phyloP scores from a whole-genome alignment of 2,888 invertebrate species.

The Ormyrus pomaceus region DNA sequence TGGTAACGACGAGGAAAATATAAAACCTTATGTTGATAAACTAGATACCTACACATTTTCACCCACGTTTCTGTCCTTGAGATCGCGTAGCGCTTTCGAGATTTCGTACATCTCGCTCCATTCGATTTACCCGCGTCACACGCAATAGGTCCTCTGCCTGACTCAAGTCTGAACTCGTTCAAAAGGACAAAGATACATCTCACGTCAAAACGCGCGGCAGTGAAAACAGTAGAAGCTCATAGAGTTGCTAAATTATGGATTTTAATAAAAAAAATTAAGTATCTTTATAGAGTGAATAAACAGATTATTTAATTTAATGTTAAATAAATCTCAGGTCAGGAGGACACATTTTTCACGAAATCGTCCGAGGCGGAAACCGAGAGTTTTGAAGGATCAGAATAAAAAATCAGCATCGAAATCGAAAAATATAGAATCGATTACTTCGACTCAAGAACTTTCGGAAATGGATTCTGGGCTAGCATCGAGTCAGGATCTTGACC shows the following conservation, averaged over 20 bases:
- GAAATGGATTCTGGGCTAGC: conserved; percentile 69
- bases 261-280: conserved; percentile 2
- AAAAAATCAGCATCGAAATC: conserved; percentile 11
- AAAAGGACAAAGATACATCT: conserved; percentile 28
- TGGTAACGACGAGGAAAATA: too few species aligned
- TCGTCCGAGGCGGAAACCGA: conserved; percentile 41
- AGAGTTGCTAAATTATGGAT: neutral
- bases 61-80: conserved; percentile 1
- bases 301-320: conserved; percentile 5
- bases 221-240: neutral
- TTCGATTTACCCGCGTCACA: conserved; percentile 22
- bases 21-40: conserved; percentile 32
- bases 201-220: neutral
- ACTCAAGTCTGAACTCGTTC: conserved; percentile 51
- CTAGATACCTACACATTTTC: conserved; percentile 5
- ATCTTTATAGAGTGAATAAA: neutral
- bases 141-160: conserved; percentile 17
- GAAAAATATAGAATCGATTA: neutral
- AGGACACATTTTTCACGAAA: conserved; percentile 46
- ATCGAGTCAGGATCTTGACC: conserved; percentile 46
- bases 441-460: conserved; percentile 49
- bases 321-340: conserved; percentile 39
- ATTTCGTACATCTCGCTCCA: conserved; percentile 16
- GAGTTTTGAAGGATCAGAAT: conserved; percentile 33
- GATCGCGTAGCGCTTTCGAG: conserved; percentile 26